Evolutionary conservation across 2,888 invertebrate genomes (phyloP), one percentile per base, ranked within the genome.

Genomic region (Caenorhabditis sp.): DNA sequence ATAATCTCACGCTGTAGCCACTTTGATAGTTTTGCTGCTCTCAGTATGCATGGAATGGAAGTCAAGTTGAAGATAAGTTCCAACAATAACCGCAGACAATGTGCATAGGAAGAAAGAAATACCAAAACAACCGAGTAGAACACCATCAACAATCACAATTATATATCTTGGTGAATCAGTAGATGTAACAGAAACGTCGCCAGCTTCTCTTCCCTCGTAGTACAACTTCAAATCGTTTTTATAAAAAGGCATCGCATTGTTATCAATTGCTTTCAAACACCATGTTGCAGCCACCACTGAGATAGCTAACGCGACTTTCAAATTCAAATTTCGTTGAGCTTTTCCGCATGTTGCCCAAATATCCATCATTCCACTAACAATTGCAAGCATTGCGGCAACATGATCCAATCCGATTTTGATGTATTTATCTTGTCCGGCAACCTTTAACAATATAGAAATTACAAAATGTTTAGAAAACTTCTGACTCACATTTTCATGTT

Each of bases 341-440:
- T 75, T 81, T 17, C 77, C 78, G 50, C 74, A 73, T 4, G 82
- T 78, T 0, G 87, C 85, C 59, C 80, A 73, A n/a, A 86, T 59
- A 61, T 87, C 87, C 59, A 81, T 76, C 8, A 82, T 70, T 7
- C 85, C 85, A 63, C 82, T 83, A 49, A 72, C 74, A 26, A 87
- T 69, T 0, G 80, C 83, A 17, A 88, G 71, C 79, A 85, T 76
- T 0, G 83, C 84, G 10, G 85, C 70, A 49, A 87, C 77, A 68
- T 87, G 85, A 26, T 88, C 87, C 62, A 85, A 67, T 1, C 83
- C 85, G 53, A 87, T 86, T 69, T 85, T 83, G 67, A 87, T 84
- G 80, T 85, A 87, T 49, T 82, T 82, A 38, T 85, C 83, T 12
- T 73, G 67, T 17, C 81, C 80, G 25, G 81, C 67, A 52, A 87